Evolutionary conservation across 1,140 invertebrate genomes (phyloP).

Genomic region (Solenopsis fugax): DNA sequence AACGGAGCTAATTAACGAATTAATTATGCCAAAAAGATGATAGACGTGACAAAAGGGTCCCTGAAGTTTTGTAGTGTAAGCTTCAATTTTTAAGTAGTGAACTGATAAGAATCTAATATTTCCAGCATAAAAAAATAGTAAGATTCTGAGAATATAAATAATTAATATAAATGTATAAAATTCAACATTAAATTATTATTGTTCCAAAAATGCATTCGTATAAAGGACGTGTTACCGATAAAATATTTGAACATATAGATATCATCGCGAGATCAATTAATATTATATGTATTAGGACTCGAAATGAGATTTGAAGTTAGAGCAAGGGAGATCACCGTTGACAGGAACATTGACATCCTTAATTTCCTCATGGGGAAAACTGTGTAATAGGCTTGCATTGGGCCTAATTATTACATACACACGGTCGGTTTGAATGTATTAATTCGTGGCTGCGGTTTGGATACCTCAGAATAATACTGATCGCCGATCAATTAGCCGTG

Average conservation of each 20-base stretch:
- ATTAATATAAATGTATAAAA: background rate
- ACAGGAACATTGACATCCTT: slow-evolving; percentile 1
- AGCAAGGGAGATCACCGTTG: background rate
- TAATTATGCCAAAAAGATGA: background rate
- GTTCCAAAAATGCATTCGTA: background rate
- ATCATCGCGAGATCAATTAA: background rate
- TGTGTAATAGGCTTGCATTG: background rate
- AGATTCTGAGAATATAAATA: background rate
- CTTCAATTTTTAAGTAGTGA: background rate
- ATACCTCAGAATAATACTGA: background rate
- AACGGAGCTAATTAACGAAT: background rate
- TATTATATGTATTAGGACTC: background rate
- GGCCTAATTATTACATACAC: background rate
- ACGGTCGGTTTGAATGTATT: background rate
- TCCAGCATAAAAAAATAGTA: background rate
- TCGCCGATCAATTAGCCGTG: slow-evolving; percentile 12
- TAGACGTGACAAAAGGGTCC: background rate
- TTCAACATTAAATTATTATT: background rate
- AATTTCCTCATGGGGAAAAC: slow-evolving; percentile 12
- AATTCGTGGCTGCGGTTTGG: slow-evolving; percentile 1
- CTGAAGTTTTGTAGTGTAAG: background rate
- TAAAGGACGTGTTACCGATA: background rate
- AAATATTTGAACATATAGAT: background rate
- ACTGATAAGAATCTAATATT: no score
- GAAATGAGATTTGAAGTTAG: slow-evolving; percentile 6